A percentile compares a stretch with the other conserved stretches of the same genome.
These are phyloP conservation scores for Telmatochromis brichardi DNA, from an alignment of 2,113 vertebrate genomes.

Conservation along the genomic window DNA sequence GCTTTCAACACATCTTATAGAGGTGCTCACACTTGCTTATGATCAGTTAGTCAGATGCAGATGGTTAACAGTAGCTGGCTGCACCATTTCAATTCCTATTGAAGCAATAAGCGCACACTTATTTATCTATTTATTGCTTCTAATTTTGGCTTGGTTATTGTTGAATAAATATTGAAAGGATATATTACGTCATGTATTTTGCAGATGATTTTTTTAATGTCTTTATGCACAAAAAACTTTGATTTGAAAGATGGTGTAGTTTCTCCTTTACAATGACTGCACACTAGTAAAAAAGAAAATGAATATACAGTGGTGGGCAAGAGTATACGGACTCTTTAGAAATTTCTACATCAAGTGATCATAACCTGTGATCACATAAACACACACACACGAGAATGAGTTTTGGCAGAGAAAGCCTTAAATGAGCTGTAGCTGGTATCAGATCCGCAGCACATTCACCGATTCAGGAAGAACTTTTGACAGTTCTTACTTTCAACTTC, in stretches of 20 bases:
- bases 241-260: neutral
- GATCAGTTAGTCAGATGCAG: neutral
- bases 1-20: neutral
- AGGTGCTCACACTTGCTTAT: neutral
- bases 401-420: neutral
- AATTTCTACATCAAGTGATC: neutral
- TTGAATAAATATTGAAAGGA: neutral
- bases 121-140: neutral
- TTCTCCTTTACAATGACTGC: neutral
- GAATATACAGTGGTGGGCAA: neutral
- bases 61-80: neutral
- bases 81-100: neutral
- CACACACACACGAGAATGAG: neutral
- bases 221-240: neutral
- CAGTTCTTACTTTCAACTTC: neutral
- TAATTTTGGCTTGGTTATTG: neutral
- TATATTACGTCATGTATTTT: neutral
- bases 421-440: neutral
- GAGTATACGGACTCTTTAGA: neutral
- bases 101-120: neutral
- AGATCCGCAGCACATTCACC: neutral
- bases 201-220: neutral
- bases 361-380: neutral
- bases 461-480: neutral
- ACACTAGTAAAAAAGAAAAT: neutral